These are phyloP conservation scores for Pimpla rufipes DNA, from an alignment of 2,888 invertebrate species.

Conservation along the genomic window DNA sequence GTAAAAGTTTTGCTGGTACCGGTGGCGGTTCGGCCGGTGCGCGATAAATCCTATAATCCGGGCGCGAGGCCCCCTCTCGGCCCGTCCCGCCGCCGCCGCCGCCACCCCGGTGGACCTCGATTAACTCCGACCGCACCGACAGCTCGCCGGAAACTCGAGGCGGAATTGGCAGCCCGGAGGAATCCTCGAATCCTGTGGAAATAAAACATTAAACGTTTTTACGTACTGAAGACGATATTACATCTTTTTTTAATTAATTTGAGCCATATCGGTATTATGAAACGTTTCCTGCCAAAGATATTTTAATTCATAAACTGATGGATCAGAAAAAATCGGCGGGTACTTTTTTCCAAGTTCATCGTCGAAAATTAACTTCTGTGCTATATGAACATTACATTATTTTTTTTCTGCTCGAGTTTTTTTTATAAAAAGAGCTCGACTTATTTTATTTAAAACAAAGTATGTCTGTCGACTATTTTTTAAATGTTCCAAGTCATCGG, in stretches of 20 bases:
- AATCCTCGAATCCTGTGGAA: neutral
- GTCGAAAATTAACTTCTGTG: no score
- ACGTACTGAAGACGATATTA: neutral
- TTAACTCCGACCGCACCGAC: slow-evolving; percentile 60
- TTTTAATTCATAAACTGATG: no score
- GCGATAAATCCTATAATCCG: slow-evolving; percentile 66
- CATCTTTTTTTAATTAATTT: neutral
- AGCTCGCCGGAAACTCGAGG: slow-evolving; percentile 2
- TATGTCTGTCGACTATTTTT: no score
- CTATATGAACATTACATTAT: no score
- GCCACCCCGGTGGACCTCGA: slow-evolving; percentile 35
- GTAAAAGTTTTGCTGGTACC: slow-evolving; percentile 61
- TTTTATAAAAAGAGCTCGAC: no score
- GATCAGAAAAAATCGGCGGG: no score
- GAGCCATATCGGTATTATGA: no score
- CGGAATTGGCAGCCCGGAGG: slow-evolving; percentile 27
- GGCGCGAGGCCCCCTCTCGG: slow-evolving; percentile 11
- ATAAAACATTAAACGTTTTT: neutral
- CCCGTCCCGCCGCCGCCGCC: neutral
- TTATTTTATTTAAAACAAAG: no score
- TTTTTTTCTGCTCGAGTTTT: no score
- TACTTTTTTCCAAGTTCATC: no score
- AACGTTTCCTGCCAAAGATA: no score
- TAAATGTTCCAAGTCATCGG: no score
- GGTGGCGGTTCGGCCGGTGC: slow-evolving; percentile 41